Evolutionary conservation across 23 tunicate genomes (phyloP).

Genomic region (Phallusia fumigata): DNA sequence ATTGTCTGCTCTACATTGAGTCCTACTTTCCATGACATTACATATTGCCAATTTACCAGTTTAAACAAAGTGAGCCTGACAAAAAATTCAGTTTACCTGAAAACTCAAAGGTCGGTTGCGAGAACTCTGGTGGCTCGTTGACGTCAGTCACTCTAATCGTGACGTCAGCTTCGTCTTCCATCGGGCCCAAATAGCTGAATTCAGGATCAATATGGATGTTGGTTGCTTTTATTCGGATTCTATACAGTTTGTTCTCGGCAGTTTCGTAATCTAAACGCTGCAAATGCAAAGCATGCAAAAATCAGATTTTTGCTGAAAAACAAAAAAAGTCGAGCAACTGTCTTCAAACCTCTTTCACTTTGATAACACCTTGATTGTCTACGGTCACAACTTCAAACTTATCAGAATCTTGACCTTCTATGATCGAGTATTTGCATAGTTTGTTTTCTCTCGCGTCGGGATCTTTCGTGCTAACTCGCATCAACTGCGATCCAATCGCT

Average conservation of each 20-base stretch:
- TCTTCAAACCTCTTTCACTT: conserved; percentile 22
- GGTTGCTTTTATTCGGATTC: conserved; percentile 20
- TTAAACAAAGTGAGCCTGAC: too few species aligned
- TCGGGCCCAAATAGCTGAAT: conserved; percentile 14
- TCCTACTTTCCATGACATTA: too few species aligned
- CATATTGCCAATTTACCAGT: too few species aligned
- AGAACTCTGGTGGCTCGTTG: conserved; percentile 70
- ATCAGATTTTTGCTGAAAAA: too few species aligned
- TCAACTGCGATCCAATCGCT: conserved; percentile 30
- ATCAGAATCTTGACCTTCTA: conserved; percentile 25
- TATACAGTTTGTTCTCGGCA: conserved; percentile 24
- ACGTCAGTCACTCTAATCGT: conserved; percentile 46
- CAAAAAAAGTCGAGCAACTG: too few species aligned
- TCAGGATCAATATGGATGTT: conserved; percentile 19
- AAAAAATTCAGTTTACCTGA: conserved; percentile 27
- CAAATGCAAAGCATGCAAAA: too few species aligned
- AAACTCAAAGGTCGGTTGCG: conserved; percentile 25
- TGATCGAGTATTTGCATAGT: conserved; percentile 4
- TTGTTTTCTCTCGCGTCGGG: conserved; percentile 31
- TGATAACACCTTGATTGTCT: conserved; percentile 33
- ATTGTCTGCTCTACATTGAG: too few species aligned
- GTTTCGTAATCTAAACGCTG: conserved; percentile 58
- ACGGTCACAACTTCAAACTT: conserved; percentile 24
- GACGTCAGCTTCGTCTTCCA: conserved; percentile 51
- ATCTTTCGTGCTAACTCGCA: conserved; percentile 28